Evolutionary conservation across 2,113 vertebrate genomes (phyloP).

Genomic region (Megaptera novaeangliae): DNA sequence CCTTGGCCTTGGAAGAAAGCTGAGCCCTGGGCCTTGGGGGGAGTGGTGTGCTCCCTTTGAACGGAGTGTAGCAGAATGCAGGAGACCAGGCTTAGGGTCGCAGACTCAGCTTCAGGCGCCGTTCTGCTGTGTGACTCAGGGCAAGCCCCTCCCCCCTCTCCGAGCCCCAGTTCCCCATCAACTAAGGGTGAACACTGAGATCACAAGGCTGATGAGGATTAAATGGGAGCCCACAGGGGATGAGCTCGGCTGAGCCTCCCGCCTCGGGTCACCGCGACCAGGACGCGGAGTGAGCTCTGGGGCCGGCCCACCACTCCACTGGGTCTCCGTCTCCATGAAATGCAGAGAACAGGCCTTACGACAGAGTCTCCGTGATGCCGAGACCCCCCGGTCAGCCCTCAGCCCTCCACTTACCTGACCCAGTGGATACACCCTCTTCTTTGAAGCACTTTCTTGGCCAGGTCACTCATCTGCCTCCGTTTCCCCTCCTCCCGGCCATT

Average conservation of each 20-base stretch:
- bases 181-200: not conserved
- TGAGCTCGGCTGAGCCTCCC: not conserved
- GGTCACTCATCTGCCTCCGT: not conserved
- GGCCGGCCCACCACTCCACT: not conserved
- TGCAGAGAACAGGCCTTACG: too few species aligned
- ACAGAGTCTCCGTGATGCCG: not conserved
- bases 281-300: not conserved
- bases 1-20: too few species aligned
- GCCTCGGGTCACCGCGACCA: accelerated
- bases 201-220: not conserved
- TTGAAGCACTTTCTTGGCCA: not conserved
- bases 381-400: not conserved
- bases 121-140: not conserved
- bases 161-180: not conserved
- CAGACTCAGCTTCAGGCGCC: not conserved
- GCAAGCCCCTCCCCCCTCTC: not conserved
- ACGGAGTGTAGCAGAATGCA: accelerated
- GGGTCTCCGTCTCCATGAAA: too few species aligned
- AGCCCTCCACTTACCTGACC: too few species aligned
- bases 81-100: accelerated
- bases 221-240: accelerated
- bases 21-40: not conserved
- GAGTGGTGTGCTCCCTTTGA: accelerated
- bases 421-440: not conserved
- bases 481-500: not conserved